Evolutionary conservation across 2,888 invertebrate genomes (phyloP).

Genomic region (Chrysomela aeneicollis): DNA sequence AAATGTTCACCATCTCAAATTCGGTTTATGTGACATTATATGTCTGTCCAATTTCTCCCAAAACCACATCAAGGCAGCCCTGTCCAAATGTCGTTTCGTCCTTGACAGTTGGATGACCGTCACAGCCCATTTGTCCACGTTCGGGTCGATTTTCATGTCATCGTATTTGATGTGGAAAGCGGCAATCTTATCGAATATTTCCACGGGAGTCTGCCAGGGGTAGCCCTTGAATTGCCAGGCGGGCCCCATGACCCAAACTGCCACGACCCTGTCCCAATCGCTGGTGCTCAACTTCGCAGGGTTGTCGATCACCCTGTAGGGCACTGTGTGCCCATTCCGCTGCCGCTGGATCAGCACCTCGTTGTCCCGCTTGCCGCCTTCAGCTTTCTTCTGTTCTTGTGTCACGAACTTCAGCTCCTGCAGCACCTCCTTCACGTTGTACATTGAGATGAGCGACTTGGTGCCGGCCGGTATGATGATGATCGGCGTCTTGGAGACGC

Average conservation of each 20-base stretch:
- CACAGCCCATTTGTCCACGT: too few relatives aligned
- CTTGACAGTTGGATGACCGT: conserved; percentile 90
- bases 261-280: too few relatives aligned
- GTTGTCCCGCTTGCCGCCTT: conserved; percentile 86
- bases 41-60: conserved; percentile 97
- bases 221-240: too few relatives aligned
- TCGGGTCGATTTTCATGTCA: too few relatives aligned
- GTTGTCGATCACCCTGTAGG: too few relatives aligned
- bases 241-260: too few relatives aligned
- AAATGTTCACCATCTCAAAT: conserved; percentile 74
- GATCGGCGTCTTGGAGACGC: conserved; percentile 80
- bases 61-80: conserved; percentile 93
- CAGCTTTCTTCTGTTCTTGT: conserved; percentile 88
- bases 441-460: too few relatives aligned
- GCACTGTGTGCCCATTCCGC: too few relatives aligned
- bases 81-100: conserved; percentile 94
- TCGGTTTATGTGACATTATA: conserved; percentile 88
- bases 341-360: conserved; percentile 92
- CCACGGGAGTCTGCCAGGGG: too few relatives aligned
- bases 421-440: conserved; percentile 94
- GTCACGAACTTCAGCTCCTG: conserved; percentile 90
- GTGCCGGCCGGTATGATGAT: conserved; percentile 94
- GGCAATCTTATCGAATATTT: too few relatives aligned
- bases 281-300: too few relatives aligned
- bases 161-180: too few relatives aligned